Conservation (phyloP, 2,797 vertebrate genomes). For the Clarias laeviceps region DNA sequence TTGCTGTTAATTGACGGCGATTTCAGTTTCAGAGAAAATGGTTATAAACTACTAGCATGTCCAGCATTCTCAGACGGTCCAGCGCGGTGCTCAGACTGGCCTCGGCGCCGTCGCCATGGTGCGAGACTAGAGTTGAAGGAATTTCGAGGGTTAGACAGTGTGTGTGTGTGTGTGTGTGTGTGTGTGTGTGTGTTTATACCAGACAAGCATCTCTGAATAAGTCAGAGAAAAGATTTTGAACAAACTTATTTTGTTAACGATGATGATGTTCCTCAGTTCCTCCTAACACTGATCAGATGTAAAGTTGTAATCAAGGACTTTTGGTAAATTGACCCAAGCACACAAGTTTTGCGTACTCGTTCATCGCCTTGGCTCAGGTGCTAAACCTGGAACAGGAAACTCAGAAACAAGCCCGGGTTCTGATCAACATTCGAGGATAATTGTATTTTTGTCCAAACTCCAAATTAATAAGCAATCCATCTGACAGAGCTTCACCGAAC, state of each 20-base stretch:
- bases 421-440: neutral
- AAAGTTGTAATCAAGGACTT: neutral
- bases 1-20: slow-evolving; percentile 4
- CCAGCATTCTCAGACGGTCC: neutral
- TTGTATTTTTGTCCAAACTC: neutral
- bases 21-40: neutral
- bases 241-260: too few relatives aligned
- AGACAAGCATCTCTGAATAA: neutral
- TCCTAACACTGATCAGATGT: neutral
- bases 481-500: slow-evolving; percentile 13
- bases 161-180: slow-evolving; percentile 7
- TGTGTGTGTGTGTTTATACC: neutral
- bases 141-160: neutral
- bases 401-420: neutral
- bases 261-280: too few relatives aligned
- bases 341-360: neutral
- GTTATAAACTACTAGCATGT: neutral
- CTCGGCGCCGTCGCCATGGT: neutral
- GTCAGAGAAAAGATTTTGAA: neutral
- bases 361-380: neutral
- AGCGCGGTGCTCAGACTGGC: neutral
- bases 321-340: neutral
- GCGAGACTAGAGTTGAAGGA: neutral
- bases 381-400: neutral
- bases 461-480: slow-evolving; percentile 11